Conservation (phyloP, 2,797 vertebrate genomes). For the Cheirogaleus major region DNA sequence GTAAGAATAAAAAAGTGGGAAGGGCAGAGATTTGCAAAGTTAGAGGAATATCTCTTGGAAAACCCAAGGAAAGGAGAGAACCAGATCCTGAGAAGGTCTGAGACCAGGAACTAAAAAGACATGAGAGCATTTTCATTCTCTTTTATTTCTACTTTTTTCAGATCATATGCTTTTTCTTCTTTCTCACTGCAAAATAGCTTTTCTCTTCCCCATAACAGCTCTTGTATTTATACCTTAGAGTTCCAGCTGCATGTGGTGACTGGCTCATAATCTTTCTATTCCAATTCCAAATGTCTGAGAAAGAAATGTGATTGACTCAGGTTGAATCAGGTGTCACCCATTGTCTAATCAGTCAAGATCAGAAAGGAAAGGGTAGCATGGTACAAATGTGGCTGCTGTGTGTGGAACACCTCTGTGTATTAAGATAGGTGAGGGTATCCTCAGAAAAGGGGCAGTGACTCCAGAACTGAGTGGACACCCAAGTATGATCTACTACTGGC, state of each 20-base stretch:
- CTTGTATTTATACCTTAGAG: not conserved
- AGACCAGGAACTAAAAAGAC: not conserved
- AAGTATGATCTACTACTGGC: too few relatives aligned
- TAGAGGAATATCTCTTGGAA: not conserved
- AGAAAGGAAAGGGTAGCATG: not conserved
- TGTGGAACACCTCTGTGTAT: accelerated
- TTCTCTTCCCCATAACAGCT: not conserved
- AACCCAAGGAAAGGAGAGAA: not conserved
- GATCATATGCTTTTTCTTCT: not conserved
- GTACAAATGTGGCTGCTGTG: not conserved
- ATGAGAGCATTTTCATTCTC: not conserved
- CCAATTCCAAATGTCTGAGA: not conserved
- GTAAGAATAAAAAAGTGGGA: not conserved
- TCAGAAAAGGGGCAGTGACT: not conserved
- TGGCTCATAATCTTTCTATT: not conserved
- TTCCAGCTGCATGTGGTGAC: not conserved
- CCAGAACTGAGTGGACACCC: not conserved
- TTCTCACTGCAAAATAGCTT: not conserved
- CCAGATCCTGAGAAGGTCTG: not conserved
- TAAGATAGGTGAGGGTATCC: not conserved
- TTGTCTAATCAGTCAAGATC: not conserved
- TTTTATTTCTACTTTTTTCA: not conserved
- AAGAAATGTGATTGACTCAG: not conserved
- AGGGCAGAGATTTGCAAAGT: not conserved
- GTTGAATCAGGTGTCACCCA: not conserved